phyloP scores from a whole-genome alignment of 2,888 invertebrate species.

The Stratiomys singularior region DNA sequence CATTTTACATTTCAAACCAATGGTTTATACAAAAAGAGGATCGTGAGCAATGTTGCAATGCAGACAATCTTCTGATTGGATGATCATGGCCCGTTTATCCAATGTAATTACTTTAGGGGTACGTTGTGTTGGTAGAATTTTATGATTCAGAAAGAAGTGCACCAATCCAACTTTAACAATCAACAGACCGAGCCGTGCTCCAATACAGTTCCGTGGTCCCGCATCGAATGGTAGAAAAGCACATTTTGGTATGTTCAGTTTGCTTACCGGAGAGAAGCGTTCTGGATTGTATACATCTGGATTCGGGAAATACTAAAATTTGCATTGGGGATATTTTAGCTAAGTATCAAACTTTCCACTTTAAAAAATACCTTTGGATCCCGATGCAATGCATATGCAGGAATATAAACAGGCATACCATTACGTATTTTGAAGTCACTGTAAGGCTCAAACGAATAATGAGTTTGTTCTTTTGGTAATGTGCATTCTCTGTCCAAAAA shows the following conservation, averaged over 20 bases:
- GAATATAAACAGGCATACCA: constrained; percentile 54
- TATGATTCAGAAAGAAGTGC: constrained; percentile 61
- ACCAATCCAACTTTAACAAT: constrained; percentile 64
- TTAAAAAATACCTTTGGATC: constrained; percentile 54
- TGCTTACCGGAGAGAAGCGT: constrained; percentile 62
- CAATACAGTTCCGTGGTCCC: constrained; percentile 64
- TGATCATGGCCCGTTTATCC: constrained; percentile 60
- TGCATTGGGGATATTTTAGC: too few relatives aligned
- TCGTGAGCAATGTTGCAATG: constrained; percentile 55
- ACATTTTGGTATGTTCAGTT: constrained; percentile 59
- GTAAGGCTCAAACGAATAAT: constrained; percentile 52
- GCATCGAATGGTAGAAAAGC: constrained; percentile 64
- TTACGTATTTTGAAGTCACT: constrained; percentile 53
- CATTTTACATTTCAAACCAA: too few relatives aligned
- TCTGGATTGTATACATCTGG: constrained; percentile 63
- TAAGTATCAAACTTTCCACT: too few relatives aligned
- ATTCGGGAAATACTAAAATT: constrained; percentile 60
- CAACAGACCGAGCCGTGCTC: constrained; percentile 62
- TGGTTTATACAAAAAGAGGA: constrained; percentile 25
- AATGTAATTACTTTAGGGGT: constrained; percentile 59
- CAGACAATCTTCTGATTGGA: constrained; percentile 62
- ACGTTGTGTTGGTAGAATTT: constrained; percentile 57
- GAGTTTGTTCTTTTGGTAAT: constrained; percentile 45
- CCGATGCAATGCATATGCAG: constrained; percentile 53
- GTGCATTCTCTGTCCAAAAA: constrained; percentile 59